Evolutionary conservation across 2,888 invertebrate genomes (phyloP), one percentile per base, ranked within the genome.

Genomic region (Zaprionus lineosus): DNA sequence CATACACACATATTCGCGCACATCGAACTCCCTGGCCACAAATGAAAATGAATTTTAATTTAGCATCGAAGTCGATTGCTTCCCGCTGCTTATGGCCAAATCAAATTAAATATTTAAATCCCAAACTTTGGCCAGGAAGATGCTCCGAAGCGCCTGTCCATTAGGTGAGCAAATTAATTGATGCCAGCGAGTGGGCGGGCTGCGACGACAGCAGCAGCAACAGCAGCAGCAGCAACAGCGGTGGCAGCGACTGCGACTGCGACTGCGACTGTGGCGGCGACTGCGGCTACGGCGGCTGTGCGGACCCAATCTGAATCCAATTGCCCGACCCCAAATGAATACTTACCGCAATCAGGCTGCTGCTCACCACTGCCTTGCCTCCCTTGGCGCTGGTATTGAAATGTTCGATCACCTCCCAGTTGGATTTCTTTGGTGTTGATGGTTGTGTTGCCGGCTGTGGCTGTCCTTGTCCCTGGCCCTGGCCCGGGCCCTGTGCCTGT

Each of bases 391-490:
- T 92, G 41, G 92, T 91, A 57, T 93, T 93, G 90, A 95, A 96
- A 90, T 96, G 96, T 89, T 96, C 96, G 84, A 96, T 96, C 74
- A 96, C 96, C 89, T 96, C 96, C 96, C 96, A 96, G 91, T 96
- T 96, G 83, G 96, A 96, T 89, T 96, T 96, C 89, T 93, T 93
- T 2, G 93, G 92, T 1, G 93, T 93, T 12, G 93, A 93, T 34
- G 93, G 92, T 12, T 93, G 91, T 64, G 93, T 88, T 34, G 90
- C 88, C 78, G 90, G 19, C 68, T 88, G 88, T 36, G 39, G 53
- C 36, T 62, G 65, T 5, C 36, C 51, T 31, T 62, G 65, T 5
- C 74, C 73, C n/a, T n/a, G n/a, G n/a, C n/a, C n/a, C n/a, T n/a
- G n/a, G n/a, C n/a, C n/a, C n/a, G n/a, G n/a, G n/a, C n/a, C n/a